Conservation (phyloP, 2,113 vertebrate genomes). For the Hyla sarda region DNA sequence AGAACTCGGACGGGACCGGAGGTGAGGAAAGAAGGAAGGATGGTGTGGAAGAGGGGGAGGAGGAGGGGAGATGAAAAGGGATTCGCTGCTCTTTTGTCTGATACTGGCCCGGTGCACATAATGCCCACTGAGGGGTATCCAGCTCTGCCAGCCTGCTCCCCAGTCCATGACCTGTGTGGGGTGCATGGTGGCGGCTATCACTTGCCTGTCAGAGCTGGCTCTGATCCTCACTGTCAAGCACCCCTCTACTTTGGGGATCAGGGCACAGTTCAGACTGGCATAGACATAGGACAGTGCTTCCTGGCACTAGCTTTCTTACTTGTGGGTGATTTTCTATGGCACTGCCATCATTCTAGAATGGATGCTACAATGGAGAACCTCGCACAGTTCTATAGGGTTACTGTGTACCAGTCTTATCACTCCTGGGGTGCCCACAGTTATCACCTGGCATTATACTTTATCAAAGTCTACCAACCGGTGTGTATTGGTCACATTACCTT, state of each 20-base stretch:
- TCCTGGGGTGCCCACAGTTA: not conserved
- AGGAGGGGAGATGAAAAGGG: slow-evolving; percentile 31
- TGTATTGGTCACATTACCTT: too few species aligned
- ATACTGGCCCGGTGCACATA: slow-evolving; percentile 41
- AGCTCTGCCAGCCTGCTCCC: too few species aligned
- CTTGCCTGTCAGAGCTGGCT: not conserved
- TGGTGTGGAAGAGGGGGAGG: slow-evolving; percentile 46
- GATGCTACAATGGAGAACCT: not conserved
- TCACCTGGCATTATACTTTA: not conserved
- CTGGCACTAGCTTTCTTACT: too few species aligned
- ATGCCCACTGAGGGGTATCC: slow-evolving; percentile 9
- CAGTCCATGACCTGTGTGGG: too few species aligned
- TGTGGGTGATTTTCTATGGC: not conserved
- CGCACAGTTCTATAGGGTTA: too few species aligned
- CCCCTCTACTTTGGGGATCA: not conserved
- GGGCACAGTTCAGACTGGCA: slow-evolving; percentile 14
- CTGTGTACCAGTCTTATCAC: not conserved
- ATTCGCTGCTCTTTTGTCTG: slow-evolving; percentile 55
- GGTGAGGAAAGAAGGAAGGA: slow-evolving; percentile 73
- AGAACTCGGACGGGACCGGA: slow-evolving; percentile 95
- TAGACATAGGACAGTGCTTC: not conserved
- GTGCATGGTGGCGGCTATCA: too few species aligned
- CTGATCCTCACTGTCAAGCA: not conserved
- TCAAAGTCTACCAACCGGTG: too few species aligned
- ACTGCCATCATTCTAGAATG: not conserved